Percentiles rank a stretch among this genome's conserved stretches.
Conservation (phyloP, 2,113 vertebrate genomes). For the Coracopsis vasa region DNA sequence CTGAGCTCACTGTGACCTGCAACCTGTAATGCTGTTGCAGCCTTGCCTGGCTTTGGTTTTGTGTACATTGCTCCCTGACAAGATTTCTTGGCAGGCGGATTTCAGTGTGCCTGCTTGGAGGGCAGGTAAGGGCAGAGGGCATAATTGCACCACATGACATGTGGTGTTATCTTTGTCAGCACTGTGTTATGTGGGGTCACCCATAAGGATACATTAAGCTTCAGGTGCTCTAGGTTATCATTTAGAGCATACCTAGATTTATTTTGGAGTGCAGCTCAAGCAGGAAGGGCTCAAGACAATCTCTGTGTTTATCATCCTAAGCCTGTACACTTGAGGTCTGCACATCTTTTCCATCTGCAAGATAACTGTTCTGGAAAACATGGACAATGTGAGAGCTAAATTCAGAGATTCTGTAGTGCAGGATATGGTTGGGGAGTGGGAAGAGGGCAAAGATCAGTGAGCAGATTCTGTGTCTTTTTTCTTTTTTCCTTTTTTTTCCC, state of each 20-base stretch:
- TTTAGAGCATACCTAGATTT: background rate
- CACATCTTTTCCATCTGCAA: background rate
- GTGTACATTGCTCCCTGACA: background rate
- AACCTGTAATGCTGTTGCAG: background rate
- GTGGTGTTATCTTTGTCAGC: background rate
- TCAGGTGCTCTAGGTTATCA: background rate
- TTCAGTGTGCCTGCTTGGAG: background rate
- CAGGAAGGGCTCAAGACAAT: background rate
- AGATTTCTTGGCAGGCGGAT: background rate
- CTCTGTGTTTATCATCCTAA: background rate
- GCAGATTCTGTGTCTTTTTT: background rate
- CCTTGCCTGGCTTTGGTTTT: background rate
- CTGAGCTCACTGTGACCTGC: background rate
- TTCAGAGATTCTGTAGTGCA: background rate
- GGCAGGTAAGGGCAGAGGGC: background rate
- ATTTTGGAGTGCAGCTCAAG: background rate
- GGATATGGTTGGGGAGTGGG: background rate
- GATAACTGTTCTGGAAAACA: background rate
- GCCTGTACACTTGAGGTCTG: background rate
- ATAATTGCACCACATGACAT: background rate
- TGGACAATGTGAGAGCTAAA: background rate
- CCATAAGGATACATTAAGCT: background rate
- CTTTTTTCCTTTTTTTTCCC: background rate
- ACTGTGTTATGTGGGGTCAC: background rate
- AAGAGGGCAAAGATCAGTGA: background rate